These are phyloP conservation scores for Yponomeuta evonymella DNA, from an alignment of 2,888 invertebrate genomes.

Conservation along the genomic window DNA sequence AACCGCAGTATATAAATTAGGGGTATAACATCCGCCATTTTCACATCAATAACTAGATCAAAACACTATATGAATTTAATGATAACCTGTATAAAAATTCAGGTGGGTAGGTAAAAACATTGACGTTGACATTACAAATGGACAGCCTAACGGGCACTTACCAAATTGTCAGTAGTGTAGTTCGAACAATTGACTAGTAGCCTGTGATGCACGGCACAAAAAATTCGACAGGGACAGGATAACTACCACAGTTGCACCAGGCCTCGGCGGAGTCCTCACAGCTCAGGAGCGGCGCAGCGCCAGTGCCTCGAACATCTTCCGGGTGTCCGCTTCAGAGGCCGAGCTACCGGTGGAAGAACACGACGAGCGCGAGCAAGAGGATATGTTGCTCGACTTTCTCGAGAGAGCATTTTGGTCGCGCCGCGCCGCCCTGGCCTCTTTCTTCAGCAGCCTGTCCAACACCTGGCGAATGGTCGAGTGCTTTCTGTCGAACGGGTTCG, in stretches of 20 bases:
- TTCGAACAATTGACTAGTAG: slow-evolving; percentile 7
- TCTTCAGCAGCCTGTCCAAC: slow-evolving; percentile 76
- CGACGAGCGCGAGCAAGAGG: slow-evolving; percentile 37
- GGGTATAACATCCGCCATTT: too few relatives aligned
- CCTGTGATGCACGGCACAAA: slow-evolving; percentile 4
- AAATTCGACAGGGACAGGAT: neutral
- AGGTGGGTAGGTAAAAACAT: too few relatives aligned
- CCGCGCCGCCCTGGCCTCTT: slow-evolving; percentile 41
- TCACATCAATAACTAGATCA: too few relatives aligned
- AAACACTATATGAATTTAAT: too few relatives aligned
- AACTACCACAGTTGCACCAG: slow-evolving; percentile 9
- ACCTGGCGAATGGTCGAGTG: slow-evolving; percentile 82
- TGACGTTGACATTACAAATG: neutral
- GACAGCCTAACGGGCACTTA: neutral
- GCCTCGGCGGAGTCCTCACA: neutral
- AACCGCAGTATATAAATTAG: too few relatives aligned
- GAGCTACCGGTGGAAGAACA: slow-evolving; percentile 25
- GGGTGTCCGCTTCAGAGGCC: neutral
- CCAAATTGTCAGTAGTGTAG: slow-evolving; percentile 8
- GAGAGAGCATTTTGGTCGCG: slow-evolving; percentile 36
- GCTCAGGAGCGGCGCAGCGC: slow-evolving; percentile 14
- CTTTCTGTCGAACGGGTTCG: slow-evolving; percentile 82
- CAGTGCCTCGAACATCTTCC: slow-evolving; percentile 17
- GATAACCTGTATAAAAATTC: too few relatives aligned
- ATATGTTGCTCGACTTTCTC: slow-evolving; percentile 45